Conservation (phyloP, 2,113 vertebrate species). For the Camelus bactrianus region DNA sequence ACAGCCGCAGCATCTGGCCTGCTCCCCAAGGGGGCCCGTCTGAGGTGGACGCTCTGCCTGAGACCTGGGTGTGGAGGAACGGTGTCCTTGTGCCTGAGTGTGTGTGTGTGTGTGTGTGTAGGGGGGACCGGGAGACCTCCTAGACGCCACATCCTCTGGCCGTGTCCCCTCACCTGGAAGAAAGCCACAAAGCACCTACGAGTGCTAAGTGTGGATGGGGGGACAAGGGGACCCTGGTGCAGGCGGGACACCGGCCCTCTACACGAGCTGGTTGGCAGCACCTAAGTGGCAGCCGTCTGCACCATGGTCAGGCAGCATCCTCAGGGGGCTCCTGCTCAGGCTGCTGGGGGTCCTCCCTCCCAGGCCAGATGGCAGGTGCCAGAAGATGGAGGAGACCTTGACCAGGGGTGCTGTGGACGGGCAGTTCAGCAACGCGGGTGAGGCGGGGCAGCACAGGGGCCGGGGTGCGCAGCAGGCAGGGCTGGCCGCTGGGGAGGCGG, state of each 20-base stretch:
- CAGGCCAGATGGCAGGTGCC: background rate
- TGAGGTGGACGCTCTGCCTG: rapidly evolving
- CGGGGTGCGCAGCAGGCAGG: rapidly evolving
- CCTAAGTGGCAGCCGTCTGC: background rate
- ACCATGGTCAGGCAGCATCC: rapidly evolving
- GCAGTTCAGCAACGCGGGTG: slow-evolving; percentile 56
- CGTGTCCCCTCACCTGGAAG: background rate
- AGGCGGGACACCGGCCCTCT: background rate
- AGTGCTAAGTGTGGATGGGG: background rate
- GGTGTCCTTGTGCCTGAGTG: too few species aligned
- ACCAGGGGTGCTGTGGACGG: background rate
- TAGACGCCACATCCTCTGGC: background rate
- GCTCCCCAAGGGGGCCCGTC: background rate
- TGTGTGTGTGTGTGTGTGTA: background rate
- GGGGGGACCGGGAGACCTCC: background rate
- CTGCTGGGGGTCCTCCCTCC: background rate
- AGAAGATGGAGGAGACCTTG: background rate
- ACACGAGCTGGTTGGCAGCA: rapidly evolving
- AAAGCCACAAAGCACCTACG: background rate
- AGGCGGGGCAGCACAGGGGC: background rate
- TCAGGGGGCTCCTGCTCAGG: background rate
- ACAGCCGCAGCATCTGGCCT: too few species aligned
- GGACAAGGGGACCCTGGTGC: background rate
- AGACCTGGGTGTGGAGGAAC: background rate
- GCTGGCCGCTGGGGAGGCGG: rapidly evolving